A percentile compares a stretch with the other conserved stretches of the same genome.
These are phyloP conservation scores for Sphecodes monilicornis DNA, from an alignment of 2,888 invertebrate species.

Conservation along the genomic window DNA sequence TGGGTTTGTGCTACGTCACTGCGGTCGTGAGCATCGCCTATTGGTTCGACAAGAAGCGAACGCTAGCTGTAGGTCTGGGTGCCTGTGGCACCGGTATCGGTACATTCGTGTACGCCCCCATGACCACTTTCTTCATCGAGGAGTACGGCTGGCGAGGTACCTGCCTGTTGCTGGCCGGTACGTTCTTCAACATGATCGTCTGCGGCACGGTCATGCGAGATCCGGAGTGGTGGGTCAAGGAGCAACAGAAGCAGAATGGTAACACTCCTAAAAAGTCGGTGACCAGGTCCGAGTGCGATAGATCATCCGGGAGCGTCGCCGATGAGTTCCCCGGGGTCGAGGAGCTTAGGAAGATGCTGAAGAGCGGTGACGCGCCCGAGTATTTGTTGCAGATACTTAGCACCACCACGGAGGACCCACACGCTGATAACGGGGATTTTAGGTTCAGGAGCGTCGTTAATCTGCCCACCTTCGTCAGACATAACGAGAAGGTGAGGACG, in stretches of 20 bases:
- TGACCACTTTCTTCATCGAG: conserved; percentile 91
- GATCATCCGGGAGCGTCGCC: conserved; percentile 85
- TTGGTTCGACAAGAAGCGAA: conserved; percentile 95
- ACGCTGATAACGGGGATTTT: conserved; percentile 85
- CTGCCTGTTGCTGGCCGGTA: conserved; percentile 92
- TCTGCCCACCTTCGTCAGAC: conserved; percentile 90
- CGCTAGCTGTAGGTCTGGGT: conserved; percentile 94
- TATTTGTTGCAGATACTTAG: conserved; percentile 88
- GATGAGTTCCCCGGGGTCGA: conserved; percentile 88
- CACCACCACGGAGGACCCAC: conserved; percentile 86
- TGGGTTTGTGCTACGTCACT: conserved; percentile 94
- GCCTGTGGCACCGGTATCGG: conserved; percentile 96
- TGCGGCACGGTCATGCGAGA: conserved; percentile 95
- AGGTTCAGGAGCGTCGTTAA: conserved; percentile 89
- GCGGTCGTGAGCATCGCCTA: conserved; percentile 96
- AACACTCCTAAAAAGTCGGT: conserved; percentile 85
- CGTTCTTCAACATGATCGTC: conserved; percentile 93
- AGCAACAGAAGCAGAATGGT: conserved; percentile 86
- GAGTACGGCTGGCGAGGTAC: conserved; percentile 95
- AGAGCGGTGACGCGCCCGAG: conserved; percentile 89
- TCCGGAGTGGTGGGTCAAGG: conserved; percentile 92
- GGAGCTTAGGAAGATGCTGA: conserved; percentile 89
- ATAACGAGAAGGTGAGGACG: conserved; percentile 87
- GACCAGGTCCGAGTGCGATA: conserved; percentile 85
- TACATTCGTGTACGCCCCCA: conserved; percentile 94